Evolutionary conservation across 1,140 invertebrate species (phyloP).

Genomic region (Scylla paramamosain): DNA sequence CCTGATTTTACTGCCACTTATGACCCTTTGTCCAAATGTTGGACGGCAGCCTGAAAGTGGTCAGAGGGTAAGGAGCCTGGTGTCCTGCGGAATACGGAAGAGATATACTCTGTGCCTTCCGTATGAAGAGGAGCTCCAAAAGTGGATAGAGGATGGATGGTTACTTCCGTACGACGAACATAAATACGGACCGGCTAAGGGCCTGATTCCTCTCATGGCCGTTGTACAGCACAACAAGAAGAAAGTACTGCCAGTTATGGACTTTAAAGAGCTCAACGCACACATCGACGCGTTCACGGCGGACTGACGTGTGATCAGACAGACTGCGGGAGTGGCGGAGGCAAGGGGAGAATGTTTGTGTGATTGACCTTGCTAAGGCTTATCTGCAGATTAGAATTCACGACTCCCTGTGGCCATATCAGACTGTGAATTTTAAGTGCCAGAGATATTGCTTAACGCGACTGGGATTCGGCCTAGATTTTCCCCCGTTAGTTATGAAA

Average conservation of each 20-base stretch:
- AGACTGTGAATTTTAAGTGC: neutral
- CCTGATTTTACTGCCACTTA: conserved; percentile 6
- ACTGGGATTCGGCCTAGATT: neutral
- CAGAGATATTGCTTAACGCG: neutral
- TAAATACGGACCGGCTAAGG: no score
- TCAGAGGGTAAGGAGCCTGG: no score
- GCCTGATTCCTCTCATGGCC: no score
- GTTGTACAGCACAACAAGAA: neutral
- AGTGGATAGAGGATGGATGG: no score
- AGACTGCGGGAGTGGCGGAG: conserved; percentile 50
- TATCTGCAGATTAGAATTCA: conserved; percentile 58
- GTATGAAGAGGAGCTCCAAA: no score
- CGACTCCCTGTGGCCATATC: conserved; percentile 32
- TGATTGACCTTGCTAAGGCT: conserved; percentile 54
- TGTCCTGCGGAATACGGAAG: no score
- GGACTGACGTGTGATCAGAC: conserved; percentile 49
- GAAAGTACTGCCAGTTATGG: conserved; percentile 38
- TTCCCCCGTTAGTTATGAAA: neutral
- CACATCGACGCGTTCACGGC: conserved; percentile 44
- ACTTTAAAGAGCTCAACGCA: conserved; percentile 29
- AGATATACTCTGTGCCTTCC: no score
- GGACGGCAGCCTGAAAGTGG: conserved; percentile 43
- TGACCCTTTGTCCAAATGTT: neutral
- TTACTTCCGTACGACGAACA: no score
- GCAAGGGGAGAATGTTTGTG: no score